Base-by-base conservation (phyloP, 2,113 vertebrate genomes). In the Tragulus kanchil region DNA sequence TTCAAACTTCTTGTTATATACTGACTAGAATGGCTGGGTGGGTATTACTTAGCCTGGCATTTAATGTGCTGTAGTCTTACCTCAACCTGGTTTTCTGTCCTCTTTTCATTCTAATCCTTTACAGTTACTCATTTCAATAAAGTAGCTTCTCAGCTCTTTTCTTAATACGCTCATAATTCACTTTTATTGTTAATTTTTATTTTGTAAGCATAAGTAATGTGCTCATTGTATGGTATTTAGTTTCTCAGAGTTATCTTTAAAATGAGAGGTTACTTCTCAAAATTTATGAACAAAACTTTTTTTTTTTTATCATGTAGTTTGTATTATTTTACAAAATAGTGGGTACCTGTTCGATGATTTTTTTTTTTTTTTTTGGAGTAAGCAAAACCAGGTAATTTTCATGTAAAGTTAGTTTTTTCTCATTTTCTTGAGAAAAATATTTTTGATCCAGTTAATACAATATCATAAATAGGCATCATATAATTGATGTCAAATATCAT, bases 241-340 rank as follows among this genome's bases (percentile, higher is more conserved):
- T 48, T 85, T 97, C 89, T 86, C 15, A 92, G 13, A 61, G 6
- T 92, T 26, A 85, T 92, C 19, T 92, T 85, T 95, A 79, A 94
- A 97, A 83, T 56, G 42, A 94, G n/a, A 89, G 67, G 15, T 69
- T 94, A 26, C 56, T 94, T 95, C 48, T 96, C 23, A 65, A n/a
- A 81, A 16, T 42, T 81, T 56, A 28, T 71, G 73, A 26, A 36
- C 21, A 77, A 54, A 23, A 67, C 21, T 83, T 84, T 13, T 85
- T 84, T 85, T 84, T 93, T 65, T 12, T 77, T 62, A 7, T 67
- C 5, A 45, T 77, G 26, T 77, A 28, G 5, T 96, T 83, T 92
- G 23, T 82, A 36, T 95, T 78, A 5, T 77, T 69, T 87, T 79
- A 75, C 23, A 89, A 93, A 75, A 81, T 79, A 36, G 23, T 89